These are phyloP conservation scores for Dryobota labecula DNA, from an alignment of 2,888 invertebrate species.

Conservation along the genomic window DNA sequence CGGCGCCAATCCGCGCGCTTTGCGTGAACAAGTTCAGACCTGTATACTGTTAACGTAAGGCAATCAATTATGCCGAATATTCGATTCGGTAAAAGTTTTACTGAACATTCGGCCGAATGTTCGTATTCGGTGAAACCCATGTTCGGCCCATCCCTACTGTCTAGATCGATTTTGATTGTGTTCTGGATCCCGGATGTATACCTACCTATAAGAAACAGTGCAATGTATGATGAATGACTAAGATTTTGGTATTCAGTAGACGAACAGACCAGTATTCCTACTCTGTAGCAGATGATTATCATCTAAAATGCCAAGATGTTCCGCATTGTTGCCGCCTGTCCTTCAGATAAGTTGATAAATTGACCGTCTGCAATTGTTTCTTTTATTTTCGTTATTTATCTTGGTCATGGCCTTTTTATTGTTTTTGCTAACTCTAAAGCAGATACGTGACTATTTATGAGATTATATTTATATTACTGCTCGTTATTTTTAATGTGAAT, in stretches of 20 bases:
- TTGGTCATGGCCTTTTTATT: conserved; percentile 64
- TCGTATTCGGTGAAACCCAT: too few species aligned
- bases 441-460: conserved; percentile 35
- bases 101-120: too few species aligned
- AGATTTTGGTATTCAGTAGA: conserved; percentile 40
- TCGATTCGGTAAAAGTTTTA: too few species aligned
- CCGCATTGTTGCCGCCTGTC: conserved; percentile 65
- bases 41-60: too few species aligned
- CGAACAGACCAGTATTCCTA: conserved; percentile 45
- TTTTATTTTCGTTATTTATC: conserved; percentile 55
- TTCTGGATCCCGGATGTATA: conserved; percentile 23
- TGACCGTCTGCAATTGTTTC: conserved; percentile 61
- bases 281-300: conserved; percentile 61
- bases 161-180: too few species aligned
- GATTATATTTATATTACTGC: conserved; percentile 25
- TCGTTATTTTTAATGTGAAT: conserved; percentile 42
- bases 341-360: conserved; percentile 66
- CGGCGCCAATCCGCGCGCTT: too few species aligned
- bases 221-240: conserved; percentile 6
- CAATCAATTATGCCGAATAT: too few species aligned
- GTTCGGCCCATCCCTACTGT: too few species aligned
- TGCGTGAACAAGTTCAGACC: too few species aligned
- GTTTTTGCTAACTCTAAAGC: conserved; percentile 41
- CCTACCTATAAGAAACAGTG: neutral
- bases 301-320: conserved; percentile 61